phyloP scores from a whole-genome alignment of 2,797 vertebrate species.

The Gobio occitaniae region DNA sequence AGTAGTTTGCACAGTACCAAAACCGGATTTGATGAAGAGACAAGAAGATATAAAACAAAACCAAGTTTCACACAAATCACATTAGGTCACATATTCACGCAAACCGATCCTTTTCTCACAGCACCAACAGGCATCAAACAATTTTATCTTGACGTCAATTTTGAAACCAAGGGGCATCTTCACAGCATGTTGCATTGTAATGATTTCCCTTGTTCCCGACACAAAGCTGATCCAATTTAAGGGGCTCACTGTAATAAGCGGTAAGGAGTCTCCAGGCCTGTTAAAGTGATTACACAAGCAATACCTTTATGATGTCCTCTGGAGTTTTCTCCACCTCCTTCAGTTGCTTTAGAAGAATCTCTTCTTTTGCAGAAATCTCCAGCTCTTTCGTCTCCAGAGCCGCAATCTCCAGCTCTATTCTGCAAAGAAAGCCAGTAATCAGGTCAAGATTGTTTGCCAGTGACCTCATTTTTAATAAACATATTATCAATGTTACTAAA shows the following conservation, averaged over 20 bases:
- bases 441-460: neutral
- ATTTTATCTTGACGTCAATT: slow-evolving; percentile 24
- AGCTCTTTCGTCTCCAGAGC: slow-evolving; percentile 88
- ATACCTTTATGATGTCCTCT: slow-evolving; percentile 94
- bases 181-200: neutral
- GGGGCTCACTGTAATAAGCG: neutral
- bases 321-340: slow-evolving; percentile 91
- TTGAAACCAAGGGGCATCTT: slow-evolving; percentile 3
- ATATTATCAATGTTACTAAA: too few species aligned
- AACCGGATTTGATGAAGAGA: slow-evolving; percentile 49
- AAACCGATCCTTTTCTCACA: slow-evolving; percentile 24
- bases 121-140: slow-evolving; percentile 31
- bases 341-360: slow-evolving; percentile 85
- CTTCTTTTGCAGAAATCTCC: slow-evolving; percentile 87
- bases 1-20: slow-evolving; percentile 63
- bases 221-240: slow-evolving; percentile 12
- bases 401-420: slow-evolving; percentile 90
- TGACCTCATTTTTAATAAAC: too few species aligned
- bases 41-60: slow-evolving; percentile 43
- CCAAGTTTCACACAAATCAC: slow-evolving; percentile 15
- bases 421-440: slow-evolving; percentile 63
- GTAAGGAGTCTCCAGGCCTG: slow-evolving; percentile 38
- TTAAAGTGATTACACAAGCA: slow-evolving; percentile 55
- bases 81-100: slow-evolving; percentile 15
- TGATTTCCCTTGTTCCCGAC: slow-evolving; percentile 17